A percentile compares a stretch with the other conserved stretches of the same genome.
Conservation (phyloP, 2,113 vertebrate genomes). For the Aphyosemion australe region DNA sequence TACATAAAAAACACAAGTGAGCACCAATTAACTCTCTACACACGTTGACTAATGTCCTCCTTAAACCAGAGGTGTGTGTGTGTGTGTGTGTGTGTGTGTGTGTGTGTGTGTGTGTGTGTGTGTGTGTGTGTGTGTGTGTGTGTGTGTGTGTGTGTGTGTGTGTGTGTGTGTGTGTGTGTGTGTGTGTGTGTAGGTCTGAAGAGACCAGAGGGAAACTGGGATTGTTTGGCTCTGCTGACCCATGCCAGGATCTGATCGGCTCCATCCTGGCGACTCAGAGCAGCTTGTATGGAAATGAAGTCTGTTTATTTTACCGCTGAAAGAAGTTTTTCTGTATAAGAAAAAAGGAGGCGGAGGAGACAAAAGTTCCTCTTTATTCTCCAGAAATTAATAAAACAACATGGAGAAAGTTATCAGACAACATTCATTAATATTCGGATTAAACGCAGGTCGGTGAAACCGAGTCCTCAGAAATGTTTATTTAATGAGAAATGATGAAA, state of each 20-base stretch:
- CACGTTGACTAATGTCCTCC: constrained; percentile 15
- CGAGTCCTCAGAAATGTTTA: not conserved
- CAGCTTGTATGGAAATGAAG: constrained; percentile 16
- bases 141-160: constrained; percentile 11
- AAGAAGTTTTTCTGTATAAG: not conserved
- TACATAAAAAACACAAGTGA: constrained; percentile 12
- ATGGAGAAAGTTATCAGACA: not conserved
- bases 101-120: constrained; percentile 25
- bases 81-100: constrained; percentile 20
- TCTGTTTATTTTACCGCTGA: not conserved
- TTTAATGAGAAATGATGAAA: not conserved
- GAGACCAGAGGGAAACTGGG: constrained; percentile 18
- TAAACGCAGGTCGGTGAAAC: not conserved
- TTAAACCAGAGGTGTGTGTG: constrained; percentile 22
- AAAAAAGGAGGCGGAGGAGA: not conserved
- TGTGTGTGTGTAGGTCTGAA: constrained; percentile 51
- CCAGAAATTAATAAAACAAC: not conserved
- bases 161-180: not conserved
- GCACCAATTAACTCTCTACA: constrained; percentile 39
- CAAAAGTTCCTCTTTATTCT: too few relatives aligned
- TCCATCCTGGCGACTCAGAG: constrained; percentile 2
- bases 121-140: constrained; percentile 1
- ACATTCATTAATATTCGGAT: not conserved
- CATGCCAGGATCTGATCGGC: not conserved
- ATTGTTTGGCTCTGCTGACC: constrained; percentile 28